These are phyloP conservation scores for Drosophila neutralis DNA, from an alignment of 2,888 invertebrate species.

Conservation along the genomic window DNA sequence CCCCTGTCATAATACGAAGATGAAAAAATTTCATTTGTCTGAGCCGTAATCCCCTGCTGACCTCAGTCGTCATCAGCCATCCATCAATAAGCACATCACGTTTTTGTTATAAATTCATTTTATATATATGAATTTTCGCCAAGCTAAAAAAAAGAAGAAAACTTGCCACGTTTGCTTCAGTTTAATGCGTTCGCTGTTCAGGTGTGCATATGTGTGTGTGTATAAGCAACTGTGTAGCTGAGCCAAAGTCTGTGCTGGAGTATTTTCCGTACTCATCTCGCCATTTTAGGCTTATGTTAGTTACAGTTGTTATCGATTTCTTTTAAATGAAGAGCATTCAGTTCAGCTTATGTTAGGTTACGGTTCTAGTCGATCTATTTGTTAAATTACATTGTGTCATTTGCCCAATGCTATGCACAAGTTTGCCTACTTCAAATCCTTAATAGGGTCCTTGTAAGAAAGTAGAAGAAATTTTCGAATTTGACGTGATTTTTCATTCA, in stretches of 20 bases:
- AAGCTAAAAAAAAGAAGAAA: constrained; percentile 21
- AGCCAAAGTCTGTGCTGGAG: not conserved
- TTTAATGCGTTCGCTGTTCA: constrained; percentile 38
- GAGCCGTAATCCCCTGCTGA: constrained; percentile 35
- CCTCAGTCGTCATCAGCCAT: constrained; percentile 49
- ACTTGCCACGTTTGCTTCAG: constrained; percentile 25
- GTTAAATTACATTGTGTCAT: not conserved
- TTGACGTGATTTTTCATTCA: constrained; percentile 38
- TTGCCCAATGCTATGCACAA: not conserved
- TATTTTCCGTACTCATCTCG: not conserved
- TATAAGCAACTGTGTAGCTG: constrained; percentile 13
- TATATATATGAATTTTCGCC: constrained; percentile 65
- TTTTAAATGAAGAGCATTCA: not conserved
- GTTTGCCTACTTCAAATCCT: not conserved
- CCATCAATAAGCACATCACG: constrained; percentile 78
- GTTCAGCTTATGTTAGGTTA: not conserved
- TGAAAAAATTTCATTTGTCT: constrained; percentile 45
- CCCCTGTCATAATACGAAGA: constrained; percentile 25
- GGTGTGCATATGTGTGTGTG: constrained; percentile 35
- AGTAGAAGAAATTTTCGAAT: constrained; percentile 3
- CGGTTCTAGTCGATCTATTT: not conserved
- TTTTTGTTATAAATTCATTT: constrained; percentile 79
- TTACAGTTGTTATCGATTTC: not conserved
- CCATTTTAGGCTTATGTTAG: not conserved
- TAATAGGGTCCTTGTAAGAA: not conserved